These are phyloP conservation scores for Chiloscyllium punctatum DNA, from an alignment of 2,797 vertebrate species.

Conservation along the genomic window DNA sequence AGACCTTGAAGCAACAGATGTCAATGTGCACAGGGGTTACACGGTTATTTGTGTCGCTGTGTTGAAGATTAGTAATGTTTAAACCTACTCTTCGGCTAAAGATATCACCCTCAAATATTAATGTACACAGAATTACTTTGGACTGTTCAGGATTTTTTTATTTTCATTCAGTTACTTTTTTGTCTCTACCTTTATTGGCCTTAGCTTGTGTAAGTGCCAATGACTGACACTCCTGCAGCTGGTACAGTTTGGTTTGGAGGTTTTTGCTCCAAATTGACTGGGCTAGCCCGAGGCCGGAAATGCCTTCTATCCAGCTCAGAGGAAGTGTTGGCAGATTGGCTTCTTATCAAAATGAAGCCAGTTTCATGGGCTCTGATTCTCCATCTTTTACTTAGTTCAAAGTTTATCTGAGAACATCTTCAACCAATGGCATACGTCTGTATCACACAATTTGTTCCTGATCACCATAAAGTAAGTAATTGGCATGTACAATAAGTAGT, in stretches of 20 bases:
- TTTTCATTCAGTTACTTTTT: neutral
- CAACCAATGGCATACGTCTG: neutral
- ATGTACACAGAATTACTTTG: neutral
- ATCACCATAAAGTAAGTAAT: neutral
- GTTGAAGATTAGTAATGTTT: neutral
- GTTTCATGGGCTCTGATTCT: neutral
- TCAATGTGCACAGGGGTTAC: neutral
- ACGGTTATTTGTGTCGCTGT: neutral
- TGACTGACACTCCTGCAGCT: neutral
- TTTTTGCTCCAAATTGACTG: neutral
- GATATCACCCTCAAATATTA: slow-evolving; percentile 17
- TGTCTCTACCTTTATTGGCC: neutral
- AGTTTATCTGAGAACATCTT: neutral
- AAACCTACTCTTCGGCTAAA: neutral
- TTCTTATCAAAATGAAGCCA: neutral
- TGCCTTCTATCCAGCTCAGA: neutral
- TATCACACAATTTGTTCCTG: neutral
- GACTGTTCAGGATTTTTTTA: neutral
- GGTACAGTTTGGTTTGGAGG: neutral
- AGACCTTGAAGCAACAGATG: neutral
- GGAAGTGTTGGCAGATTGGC: neutral
- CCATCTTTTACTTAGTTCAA: neutral
- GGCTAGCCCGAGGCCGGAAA: neutral
- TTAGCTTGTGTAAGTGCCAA: neutral
- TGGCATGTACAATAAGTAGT: neutral